phyloP scores from a whole-genome alignment of 2,113 vertebrate species.

The Apistogramma diplotaenia region DNA sequence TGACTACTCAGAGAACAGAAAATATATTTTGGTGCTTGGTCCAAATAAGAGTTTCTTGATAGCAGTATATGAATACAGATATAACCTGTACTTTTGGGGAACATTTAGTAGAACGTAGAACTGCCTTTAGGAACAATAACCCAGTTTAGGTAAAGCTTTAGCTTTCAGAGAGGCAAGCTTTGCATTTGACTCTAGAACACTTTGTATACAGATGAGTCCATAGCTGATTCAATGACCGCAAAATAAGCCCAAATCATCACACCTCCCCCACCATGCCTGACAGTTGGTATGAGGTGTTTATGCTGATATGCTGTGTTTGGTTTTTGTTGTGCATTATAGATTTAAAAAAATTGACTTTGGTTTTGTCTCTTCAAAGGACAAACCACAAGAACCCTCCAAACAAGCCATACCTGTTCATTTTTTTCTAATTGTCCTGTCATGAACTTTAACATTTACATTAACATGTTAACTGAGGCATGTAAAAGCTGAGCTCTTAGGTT shows the following conservation, averaged over 20 bases:
- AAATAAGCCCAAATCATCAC: background rate
- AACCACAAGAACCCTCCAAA: background rate
- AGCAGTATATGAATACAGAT: background rate
- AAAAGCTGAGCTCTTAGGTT: background rate
- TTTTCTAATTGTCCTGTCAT: background rate
- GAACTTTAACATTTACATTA: background rate
- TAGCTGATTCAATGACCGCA: too few species aligned
- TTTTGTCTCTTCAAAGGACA: background rate
- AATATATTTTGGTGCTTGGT: slow-evolving; percentile 3
- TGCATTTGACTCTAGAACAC: background rate
- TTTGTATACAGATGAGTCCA: background rate
- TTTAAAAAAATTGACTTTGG: background rate
- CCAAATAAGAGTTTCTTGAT: slow-evolving; percentile 60
- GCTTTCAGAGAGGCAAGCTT: background rate
- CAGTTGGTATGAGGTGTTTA: background rate
- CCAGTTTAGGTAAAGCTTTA: background rate
- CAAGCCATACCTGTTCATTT: background rate
- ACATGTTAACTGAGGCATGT: background rate
- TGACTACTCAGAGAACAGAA: slow-evolving; percentile 34
- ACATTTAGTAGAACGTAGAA: too few species aligned
- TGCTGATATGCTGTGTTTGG: background rate
- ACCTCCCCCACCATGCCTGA: background rate
- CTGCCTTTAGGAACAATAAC: too few species aligned
- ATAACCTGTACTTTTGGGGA: background rate
- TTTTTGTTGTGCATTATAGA: background rate